Conservation (phyloP, 2,888 invertebrate genomes). For the Drosophila koepferae region DNA sequence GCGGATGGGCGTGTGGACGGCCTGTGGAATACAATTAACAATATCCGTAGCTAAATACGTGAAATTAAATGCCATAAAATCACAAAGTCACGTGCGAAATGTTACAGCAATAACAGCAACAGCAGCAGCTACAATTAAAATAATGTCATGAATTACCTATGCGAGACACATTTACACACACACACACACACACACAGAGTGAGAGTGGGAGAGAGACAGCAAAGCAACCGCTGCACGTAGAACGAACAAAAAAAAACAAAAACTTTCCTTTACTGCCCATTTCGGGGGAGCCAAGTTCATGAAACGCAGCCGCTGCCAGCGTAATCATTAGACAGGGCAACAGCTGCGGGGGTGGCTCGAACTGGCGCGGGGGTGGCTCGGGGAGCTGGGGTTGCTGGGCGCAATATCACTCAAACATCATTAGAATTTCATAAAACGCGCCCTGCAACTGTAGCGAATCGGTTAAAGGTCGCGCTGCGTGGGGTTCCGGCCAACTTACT, state of each 20-base stretch:
- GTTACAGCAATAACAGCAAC: conserved; percentile 59
- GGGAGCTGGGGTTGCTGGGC: conserved; percentile 16
- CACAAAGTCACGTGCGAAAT: conserved; percentile 81
- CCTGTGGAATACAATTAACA: conserved; percentile 71
- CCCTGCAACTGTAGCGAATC: conserved; percentile 57
- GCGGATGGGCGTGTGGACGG: background rate
- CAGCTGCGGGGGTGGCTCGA: background rate
- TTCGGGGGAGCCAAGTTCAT: conserved; percentile 60
- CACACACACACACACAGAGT: conserved; percentile 1
- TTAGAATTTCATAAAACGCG: conserved; percentile 72
- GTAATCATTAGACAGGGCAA: conserved; percentile 42
- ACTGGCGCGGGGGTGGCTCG: background rate
- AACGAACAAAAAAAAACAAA: conserved; percentile 33
- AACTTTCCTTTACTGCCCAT: conserved; percentile 64
- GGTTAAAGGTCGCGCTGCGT: conserved; percentile 51
- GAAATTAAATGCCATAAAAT: conserved; percentile 83
- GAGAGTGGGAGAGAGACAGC: background rate
- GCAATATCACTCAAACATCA: conserved; percentile 72
- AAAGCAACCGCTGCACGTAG: conserved; percentile 35
- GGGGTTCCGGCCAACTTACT: conserved; percentile 54
- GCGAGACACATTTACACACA: conserved; percentile 25
- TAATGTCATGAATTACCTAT: conserved; percentile 78
- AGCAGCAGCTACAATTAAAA: conserved; percentile 71
- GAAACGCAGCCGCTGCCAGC: conserved; percentile 60
- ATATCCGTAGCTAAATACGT: conserved; percentile 79